Conservation (phyloP, 2,888 invertebrate genomes). For the Drosophila quasianomalipes region DNA sequence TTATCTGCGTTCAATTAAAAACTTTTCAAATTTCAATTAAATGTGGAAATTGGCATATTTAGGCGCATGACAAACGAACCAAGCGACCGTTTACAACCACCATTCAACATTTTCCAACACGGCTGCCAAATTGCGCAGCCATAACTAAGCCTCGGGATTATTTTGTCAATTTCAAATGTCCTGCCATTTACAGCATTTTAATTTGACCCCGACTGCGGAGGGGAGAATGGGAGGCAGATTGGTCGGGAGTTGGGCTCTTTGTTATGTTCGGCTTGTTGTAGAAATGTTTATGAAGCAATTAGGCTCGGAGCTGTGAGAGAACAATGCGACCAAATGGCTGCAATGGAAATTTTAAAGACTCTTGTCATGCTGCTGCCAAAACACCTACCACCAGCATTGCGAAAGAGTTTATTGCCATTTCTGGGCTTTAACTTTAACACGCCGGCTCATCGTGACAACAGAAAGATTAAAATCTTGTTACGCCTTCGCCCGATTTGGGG, state of each 20-base stretch:
- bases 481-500: constrained; percentile 71
- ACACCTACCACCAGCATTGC: constrained; percentile 34
- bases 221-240: background rate
- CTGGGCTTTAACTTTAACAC: constrained; percentile 64
- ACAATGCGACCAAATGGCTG: constrained; percentile 75
- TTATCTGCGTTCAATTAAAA: constrained; percentile 81
- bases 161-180: constrained; percentile 82
- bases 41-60: constrained; percentile 79
- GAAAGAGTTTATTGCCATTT: constrained; percentile 52
- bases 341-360: constrained; percentile 72
- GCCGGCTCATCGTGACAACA: constrained; percentile 72
- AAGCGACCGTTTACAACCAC: constrained; percentile 30
- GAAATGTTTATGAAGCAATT: constrained; percentile 83
- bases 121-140: constrained; percentile 55
- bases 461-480: constrained; percentile 74
- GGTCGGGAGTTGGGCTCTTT: constrained; percentile 40
- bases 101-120: constrained; percentile 35
- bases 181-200: constrained; percentile 80
- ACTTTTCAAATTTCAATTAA: constrained; percentile 83
- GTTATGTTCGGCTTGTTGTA: constrained; percentile 65
- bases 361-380: constrained; percentile 44
- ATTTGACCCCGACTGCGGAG: constrained; percentile 46
- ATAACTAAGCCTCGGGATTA: constrained; percentile 79
- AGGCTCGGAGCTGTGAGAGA: constrained; percentile 72
- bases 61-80: constrained; percentile 69